Percentiles rank a stretch among this genome's conserved stretches.
Conservation (phyloP, 2,888 invertebrate genomes). For the Trissonchulus sp. region DNA sequence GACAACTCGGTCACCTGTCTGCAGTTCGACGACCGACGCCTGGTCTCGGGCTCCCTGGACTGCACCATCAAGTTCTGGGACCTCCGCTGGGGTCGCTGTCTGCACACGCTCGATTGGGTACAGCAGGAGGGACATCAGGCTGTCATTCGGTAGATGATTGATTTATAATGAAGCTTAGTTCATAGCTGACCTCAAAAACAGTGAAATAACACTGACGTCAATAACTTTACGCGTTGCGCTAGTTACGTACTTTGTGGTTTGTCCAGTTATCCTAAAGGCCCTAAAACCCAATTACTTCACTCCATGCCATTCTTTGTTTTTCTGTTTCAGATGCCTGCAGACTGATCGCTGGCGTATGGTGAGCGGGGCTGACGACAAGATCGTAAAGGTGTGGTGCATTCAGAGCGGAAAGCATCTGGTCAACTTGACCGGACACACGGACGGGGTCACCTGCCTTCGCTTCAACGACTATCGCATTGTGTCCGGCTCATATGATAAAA, state of each 20-base stretch:
- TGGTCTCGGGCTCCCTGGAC: slow-evolving; percentile 58
- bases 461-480: slow-evolving; percentile 59
- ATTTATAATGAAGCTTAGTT: no score
- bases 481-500: slow-evolving; percentile 59
- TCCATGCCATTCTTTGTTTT: no score
- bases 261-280: no score
- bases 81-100: slow-evolving; percentile 54
- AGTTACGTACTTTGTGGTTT: no score
- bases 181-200: no score
- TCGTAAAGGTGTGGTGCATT: slow-evolving; percentile 59
- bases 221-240: no score
- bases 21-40: slow-evolving; percentile 55
- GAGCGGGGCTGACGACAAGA: slow-evolving; percentile 59
- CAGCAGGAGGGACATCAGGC: slow-evolving; percentile 59
- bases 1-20: slow-evolving; percentile 58
- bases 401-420: slow-evolving; percentile 57
- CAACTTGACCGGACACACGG: slow-evolving; percentile 58
- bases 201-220: no score
- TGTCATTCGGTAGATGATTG: slow-evolving; percentile 56
- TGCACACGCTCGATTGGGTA: slow-evolving; percentile 59
- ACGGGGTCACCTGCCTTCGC: slow-evolving; percentile 59
- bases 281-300: no score
- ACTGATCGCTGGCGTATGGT: slow-evolving; percentile 59
- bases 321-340: slow-evolving; percentile 54
- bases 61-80: slow-evolving; percentile 58